Evolutionary conservation across 2,888 invertebrate genomes (phyloP).

Genomic region (Eurytoma californica): DNA sequence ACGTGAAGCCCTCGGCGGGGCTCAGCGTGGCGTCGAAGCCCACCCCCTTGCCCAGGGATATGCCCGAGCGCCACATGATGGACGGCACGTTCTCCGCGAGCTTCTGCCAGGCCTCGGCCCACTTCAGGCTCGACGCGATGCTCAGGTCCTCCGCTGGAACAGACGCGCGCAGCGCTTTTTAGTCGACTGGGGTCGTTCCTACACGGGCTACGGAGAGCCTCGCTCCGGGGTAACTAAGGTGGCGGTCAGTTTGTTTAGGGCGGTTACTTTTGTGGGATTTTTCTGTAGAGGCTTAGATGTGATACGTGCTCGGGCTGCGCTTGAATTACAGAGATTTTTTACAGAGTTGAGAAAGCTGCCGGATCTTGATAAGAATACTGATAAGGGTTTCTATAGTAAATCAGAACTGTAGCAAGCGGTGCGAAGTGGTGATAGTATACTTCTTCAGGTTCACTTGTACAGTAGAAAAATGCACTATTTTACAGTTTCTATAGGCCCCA

Average conservation of each 20-base stretch:
- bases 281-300: neutral
- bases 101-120: constrained; percentile 81
- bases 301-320: neutral
- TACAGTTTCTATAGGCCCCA: constrained; percentile 14
- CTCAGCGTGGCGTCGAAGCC: constrained; percentile 32
- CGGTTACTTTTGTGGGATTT: neutral
- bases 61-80: constrained; percentile 71
- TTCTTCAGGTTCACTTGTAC: constrained; percentile 7
- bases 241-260: no score
- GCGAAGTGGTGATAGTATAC: constrained; percentile 3
- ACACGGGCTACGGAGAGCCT: no score
- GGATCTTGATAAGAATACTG: constrained; percentile 20
- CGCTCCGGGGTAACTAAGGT: no score
- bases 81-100: constrained; percentile 67
- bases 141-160: constrained; percentile 82
- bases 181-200: no score
- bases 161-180: constrained; percentile 57
- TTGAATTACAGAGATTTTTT: constrained; percentile 14
- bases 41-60: constrained; percentile 66
- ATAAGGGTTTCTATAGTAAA: constrained; percentile 8
- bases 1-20: constrained; percentile 77
- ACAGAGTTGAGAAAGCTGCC: constrained; percentile 11
- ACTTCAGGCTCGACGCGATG: constrained; percentile 82
- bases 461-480: constrained; percentile 2
- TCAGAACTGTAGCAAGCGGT: constrained; percentile 11